Evolutionary conservation across 2,888 invertebrate species (phyloP).

Genomic region (Apamea monoglypha): DNA sequence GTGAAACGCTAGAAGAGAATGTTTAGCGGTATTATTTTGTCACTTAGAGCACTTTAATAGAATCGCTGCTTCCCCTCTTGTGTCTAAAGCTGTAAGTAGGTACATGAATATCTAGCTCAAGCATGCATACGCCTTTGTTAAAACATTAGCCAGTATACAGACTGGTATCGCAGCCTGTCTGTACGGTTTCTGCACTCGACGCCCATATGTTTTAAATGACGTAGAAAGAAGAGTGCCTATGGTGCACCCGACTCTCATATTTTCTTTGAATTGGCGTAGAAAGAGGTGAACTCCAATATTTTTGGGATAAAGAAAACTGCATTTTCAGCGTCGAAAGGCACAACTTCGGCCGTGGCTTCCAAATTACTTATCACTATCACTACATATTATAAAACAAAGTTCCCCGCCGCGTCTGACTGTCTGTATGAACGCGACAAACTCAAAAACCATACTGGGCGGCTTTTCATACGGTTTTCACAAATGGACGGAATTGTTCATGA

Average conservation of each 20-base stretch:
- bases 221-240: not conserved
- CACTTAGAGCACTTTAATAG: not conserved
- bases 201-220: not conserved
- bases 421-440: too few species aligned
- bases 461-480: too few species aligned
- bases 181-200: too few species aligned
- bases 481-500: too few species aligned
- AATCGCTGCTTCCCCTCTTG: not conserved
- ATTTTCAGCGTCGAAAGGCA: not conserved
- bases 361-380: not conserved
- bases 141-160: not conserved
- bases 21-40: too few species aligned
- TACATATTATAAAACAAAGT: too few species aligned
- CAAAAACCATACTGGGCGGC: too few species aligned
- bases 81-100: too few species aligned
- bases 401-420: too few species aligned
- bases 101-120: not conserved
- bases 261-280: not conserved
- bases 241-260: not conserved
- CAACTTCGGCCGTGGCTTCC: not conserved
- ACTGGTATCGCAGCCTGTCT: not conserved
- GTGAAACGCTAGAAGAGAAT: not conserved
- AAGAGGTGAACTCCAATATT: not conserved
- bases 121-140: not conserved
- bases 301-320: not conserved